phyloP scores from a whole-genome alignment of 1,140 invertebrate species.

The Arion vulgaris region DNA sequence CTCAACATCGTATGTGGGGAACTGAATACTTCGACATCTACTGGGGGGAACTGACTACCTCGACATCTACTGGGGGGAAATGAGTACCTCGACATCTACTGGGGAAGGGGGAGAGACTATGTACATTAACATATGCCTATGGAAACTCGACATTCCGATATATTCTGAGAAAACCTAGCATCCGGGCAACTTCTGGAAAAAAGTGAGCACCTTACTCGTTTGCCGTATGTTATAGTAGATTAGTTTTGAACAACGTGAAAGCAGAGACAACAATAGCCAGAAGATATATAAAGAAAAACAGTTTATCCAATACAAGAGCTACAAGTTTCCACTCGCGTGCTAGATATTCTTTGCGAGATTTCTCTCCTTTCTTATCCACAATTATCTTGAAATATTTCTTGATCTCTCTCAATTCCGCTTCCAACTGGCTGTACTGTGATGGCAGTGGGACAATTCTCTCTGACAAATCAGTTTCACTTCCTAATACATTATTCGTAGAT shows the following conservation, averaged over 20 bases:
- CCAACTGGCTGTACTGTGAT: slow-evolving; percentile 45
- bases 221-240: slow-evolving; percentile 27
- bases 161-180: too few relatives aligned
- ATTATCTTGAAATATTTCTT: slow-evolving; percentile 53
- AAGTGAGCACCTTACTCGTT: too few relatives aligned
- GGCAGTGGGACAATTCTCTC: slow-evolving; percentile 31
- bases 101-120: too few relatives aligned
- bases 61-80: too few relatives aligned
- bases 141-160: too few relatives aligned
- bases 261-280: slow-evolving; percentile 66
- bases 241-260: slow-evolving; percentile 64
- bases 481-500: neutral
- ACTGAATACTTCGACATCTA: too few relatives aligned
- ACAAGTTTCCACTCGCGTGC: slow-evolving; percentile 69
- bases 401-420: slow-evolving; percentile 68
- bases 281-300: slow-evolving; percentile 71
- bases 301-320: slow-evolving; percentile 68
- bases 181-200: too few relatives aligned
- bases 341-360: slow-evolving; percentile 61
- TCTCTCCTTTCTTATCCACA: slow-evolving; percentile 55
- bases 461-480: slow-evolving; percentile 31
- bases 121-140: too few relatives aligned
- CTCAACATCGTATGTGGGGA: too few relatives aligned
- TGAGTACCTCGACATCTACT: too few relatives aligned
- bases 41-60: too few relatives aligned